Evolutionary conservation across 2,113 vertebrate species (phyloP).

Genomic region (Erythrocercus mccallii): DNA sequence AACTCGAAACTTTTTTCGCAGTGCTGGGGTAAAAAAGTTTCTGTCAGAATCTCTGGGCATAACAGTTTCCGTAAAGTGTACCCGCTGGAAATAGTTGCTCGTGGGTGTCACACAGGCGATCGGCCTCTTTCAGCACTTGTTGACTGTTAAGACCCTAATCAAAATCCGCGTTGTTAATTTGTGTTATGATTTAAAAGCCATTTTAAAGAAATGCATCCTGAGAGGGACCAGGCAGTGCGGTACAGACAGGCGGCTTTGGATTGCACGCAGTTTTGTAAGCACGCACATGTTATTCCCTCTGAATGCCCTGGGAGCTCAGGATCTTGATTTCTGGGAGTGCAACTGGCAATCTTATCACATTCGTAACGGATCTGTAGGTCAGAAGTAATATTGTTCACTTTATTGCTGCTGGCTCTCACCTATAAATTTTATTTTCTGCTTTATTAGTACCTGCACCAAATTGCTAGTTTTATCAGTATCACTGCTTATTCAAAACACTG

Average conservation of each 20-base stretch:
- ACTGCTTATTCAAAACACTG: background rate
- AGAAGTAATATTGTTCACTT: constrained; percentile 34
- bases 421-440: constrained; percentile 26
- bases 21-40: background rate
- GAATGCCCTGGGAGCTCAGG: background rate
- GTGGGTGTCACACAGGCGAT: background rate
- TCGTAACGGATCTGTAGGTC: constrained; percentile 11
- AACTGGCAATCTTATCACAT: background rate
- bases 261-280: background rate
- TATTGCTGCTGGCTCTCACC: constrained; percentile 24
- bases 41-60: background rate
- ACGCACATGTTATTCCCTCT: background rate
- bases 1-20: background rate
- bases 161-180: background rate
- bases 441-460: background rate
- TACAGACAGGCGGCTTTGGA: background rate
- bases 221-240: background rate
- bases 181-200: background rate
- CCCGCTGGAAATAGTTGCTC: background rate
- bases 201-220: background rate
- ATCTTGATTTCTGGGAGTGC: background rate
- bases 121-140: constrained; percentile 58
- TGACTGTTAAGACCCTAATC: constrained; percentile 12
- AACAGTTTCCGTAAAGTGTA: background rate
- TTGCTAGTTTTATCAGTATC: background rate